Conservation (phyloP, 2,113 vertebrate genomes). For the Strigops habroptila region DNA sequence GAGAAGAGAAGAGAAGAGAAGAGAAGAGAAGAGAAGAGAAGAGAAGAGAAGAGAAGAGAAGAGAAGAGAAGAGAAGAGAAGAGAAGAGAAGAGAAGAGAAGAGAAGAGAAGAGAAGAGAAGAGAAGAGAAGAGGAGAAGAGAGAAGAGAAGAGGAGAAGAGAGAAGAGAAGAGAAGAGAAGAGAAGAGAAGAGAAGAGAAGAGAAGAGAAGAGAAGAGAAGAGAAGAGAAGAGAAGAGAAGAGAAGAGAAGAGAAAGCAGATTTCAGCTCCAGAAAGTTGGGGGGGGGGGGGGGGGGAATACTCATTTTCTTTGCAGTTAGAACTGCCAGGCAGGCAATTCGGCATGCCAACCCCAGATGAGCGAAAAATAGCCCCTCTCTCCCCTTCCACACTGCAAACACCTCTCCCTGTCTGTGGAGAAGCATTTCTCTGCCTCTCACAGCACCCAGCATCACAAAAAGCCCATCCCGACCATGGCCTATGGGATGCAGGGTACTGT, state of each 20-base stretch:
- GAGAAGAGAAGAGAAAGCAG: background rate
- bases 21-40: too few species aligned
- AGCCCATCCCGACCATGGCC: background rate
- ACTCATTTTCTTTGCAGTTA: background rate
- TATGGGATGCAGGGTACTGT: background rate
- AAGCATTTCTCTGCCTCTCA: background rate
- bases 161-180: too few species aligned
- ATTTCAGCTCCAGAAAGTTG: background rate
- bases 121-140: too few species aligned
- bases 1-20: too few species aligned
- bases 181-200: too few species aligned
- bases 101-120: too few species aligned
- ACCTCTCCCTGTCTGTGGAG: fast-evolving
- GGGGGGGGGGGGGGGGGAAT: fast-evolving
- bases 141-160: background rate
- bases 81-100: too few species aligned
- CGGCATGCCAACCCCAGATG: background rate
- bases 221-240: too few species aligned
- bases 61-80: too few species aligned
- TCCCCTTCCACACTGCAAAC: background rate
- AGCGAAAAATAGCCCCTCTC: background rate
- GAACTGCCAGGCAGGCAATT: background rate
- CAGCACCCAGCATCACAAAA: background rate
- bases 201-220: too few species aligned
- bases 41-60: too few species aligned